phyloP scores from a whole-genome alignment of 2,797 vertebrate genomes.

The Leptoclinus maculatus region DNA sequence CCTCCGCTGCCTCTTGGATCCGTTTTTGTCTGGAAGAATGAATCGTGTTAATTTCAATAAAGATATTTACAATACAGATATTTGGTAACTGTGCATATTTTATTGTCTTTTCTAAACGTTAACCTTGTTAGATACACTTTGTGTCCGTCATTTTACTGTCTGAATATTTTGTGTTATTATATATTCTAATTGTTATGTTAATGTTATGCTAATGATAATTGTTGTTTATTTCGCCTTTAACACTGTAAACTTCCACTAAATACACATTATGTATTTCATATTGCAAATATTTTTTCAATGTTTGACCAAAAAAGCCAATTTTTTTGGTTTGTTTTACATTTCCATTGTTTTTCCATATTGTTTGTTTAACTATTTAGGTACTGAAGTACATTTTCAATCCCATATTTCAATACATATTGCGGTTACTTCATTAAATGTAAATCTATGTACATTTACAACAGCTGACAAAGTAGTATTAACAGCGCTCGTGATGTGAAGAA shows the following conservation, averaged over 20 bases:
- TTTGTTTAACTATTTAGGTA: not conserved
- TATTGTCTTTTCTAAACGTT: no score
- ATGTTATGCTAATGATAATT: no score
- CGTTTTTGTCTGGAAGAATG: slow-evolving; percentile 39
- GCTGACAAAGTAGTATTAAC: not conserved
- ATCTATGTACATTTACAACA: not conserved
- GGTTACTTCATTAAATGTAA: not conserved
- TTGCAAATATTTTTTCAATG: not conserved
- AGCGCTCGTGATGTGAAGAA: not conserved
- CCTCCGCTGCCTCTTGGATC: not conserved
- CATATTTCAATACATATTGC: not conserved
- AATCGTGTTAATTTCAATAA: not conserved
- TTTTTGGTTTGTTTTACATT: no score
- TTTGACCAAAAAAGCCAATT: not conserved
- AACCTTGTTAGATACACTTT: no score
- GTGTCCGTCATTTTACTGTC: no score
- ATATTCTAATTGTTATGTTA: no score
- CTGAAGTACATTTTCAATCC: not conserved
- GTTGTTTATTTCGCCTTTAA: no score
- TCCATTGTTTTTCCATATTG: no score
- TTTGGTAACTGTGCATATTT: not conserved
- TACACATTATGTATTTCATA: not conserved
- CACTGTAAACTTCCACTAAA: not conserved
- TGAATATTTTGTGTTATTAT: no score
- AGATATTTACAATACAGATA: not conserved